phyloP scores from a whole-genome alignment of 2,113 vertebrate genomes.

The Patagioenas fasciata region DNA sequence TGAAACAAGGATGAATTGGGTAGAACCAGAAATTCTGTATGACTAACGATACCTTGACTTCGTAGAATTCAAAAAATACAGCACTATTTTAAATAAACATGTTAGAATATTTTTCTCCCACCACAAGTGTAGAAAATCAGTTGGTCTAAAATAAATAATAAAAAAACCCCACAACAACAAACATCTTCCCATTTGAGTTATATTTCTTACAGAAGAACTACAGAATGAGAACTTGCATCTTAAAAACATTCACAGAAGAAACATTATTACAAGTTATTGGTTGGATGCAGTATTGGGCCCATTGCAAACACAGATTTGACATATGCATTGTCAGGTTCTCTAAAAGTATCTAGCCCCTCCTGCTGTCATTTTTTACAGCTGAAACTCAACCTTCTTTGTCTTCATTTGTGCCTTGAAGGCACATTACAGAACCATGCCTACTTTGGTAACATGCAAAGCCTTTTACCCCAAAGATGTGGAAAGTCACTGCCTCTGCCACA shows the following conservation, averaged over 20 bases:
- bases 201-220: neutral
- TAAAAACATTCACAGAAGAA: neutral
- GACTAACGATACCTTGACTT: neutral
- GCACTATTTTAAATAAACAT: neutral
- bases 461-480: neutral
- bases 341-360: neutral
- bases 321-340: neutral
- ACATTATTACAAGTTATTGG: neutral
- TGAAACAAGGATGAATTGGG: neutral
- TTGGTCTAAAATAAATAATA: neutral
- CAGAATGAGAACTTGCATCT: neutral
- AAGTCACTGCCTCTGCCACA: fast-evolving
- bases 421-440: neutral
- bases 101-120: neutral
- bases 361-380: neutral
- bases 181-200: neutral
- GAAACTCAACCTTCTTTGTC: neutral
- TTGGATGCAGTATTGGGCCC: neutral
- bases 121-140: neutral
- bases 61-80: neutral
- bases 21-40: neutral
- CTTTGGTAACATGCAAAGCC: neutral
- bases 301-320: neutral
- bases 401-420: neutral
- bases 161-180: no score